phyloP scores from a whole-genome alignment of 2,888 invertebrate genomes.

The Thecocarcelia acutangulata region DNA sequence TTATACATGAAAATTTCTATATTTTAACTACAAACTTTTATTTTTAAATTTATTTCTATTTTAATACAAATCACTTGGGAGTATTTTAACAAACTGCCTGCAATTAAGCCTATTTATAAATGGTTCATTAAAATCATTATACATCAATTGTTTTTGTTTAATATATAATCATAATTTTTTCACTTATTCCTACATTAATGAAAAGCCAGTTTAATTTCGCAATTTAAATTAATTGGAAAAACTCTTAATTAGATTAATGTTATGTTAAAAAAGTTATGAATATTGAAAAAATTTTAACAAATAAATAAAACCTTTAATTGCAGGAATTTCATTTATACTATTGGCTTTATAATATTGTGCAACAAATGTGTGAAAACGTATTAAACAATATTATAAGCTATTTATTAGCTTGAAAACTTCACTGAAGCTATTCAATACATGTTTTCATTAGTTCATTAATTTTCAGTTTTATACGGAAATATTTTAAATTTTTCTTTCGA shows the following conservation, averaged over 20 bases:
- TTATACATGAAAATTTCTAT: too few relatives aligned
- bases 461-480: too few relatives aligned
- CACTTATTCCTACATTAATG: conserved; percentile 3
- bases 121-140: neutral
- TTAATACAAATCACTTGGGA: neutral
- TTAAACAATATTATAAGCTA: too few relatives aligned
- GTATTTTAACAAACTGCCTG: neutral
- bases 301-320: conserved; percentile 11
- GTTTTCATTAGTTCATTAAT: neutral
- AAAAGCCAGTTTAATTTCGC: neutral
- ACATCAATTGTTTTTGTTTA: neutral
- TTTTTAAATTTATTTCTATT: too few relatives aligned
- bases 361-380: too few relatives aligned
- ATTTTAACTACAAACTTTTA: too few relatives aligned
- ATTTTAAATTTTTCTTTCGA: too few relatives aligned
- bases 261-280: neutral
- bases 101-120: neutral
- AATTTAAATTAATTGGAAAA: conserved; percentile 44
- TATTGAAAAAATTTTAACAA: neutral
- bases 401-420: too few relatives aligned
- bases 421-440: neutral
- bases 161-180: neutral
- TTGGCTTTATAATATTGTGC: too few relatives aligned
- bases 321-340: neutral
- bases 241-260: conserved; percentile 41